Evolutionary conservation across 2,888 invertebrate species (phyloP).

Genomic region (Andrena flavipes): DNA sequence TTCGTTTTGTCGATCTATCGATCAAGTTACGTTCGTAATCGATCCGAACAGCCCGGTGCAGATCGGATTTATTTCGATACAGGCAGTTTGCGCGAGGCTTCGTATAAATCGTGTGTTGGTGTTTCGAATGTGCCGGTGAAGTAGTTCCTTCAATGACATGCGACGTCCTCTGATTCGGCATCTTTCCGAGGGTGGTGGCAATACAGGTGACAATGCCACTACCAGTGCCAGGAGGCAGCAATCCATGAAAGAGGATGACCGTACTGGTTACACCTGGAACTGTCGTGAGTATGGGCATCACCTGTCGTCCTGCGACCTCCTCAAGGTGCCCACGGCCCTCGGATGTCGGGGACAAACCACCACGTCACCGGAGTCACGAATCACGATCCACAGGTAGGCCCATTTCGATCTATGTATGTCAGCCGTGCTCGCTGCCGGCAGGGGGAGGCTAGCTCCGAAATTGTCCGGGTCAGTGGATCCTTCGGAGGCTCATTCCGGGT

Average conservation of each 20-base stretch:
- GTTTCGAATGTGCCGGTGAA: conserved; percentile 56
- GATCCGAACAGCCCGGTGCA: too few species aligned
- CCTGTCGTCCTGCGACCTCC: conserved; percentile 81
- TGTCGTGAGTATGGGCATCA: conserved; percentile 82
- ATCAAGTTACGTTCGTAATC: background rate
- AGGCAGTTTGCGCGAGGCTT: background rate
- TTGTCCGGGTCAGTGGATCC: conserved; percentile 65
- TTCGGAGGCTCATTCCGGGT: conserved; percentile 52
- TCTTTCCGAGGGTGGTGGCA: conserved; percentile 82
- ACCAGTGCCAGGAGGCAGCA: conserved; percentile 68
- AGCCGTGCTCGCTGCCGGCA: background rate
- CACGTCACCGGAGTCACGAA: conserved; percentile 73
- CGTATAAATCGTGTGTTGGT: background rate
- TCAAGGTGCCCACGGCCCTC: conserved; percentile 79
- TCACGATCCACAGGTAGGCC: conserved; percentile 80
- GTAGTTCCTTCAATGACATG: conserved; percentile 71
- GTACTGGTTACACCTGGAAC: conserved; percentile 73
- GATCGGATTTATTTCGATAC: background rate
- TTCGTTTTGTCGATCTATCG: background rate
- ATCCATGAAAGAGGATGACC: conserved; percentile 74
- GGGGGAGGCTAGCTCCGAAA: conserved; percentile 38
- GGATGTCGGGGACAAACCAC: conserved; percentile 72
- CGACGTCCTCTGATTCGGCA: conserved; percentile 82
- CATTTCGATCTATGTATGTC: conserved; percentile 25
- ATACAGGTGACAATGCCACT: conserved; percentile 66